Evolutionary conservation across 2,113 vertebrate species (phyloP).

Genomic region (Cyanoliseus patagonus): DNA sequence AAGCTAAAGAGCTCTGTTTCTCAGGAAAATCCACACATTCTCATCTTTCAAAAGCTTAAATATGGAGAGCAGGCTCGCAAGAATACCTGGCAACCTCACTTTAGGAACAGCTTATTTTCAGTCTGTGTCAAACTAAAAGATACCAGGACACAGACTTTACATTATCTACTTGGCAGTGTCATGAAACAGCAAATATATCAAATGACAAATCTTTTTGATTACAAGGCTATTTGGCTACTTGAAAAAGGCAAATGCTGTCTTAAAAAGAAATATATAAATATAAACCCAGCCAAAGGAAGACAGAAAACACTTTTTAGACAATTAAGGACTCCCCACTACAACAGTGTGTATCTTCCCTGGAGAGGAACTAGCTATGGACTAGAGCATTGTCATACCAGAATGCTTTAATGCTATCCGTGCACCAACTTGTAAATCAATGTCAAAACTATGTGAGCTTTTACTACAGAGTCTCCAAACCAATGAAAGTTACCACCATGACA

Average conservation of each 20-base stretch:
- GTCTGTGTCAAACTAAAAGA: background rate
- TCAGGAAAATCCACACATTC: background rate
- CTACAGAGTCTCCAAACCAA: background rate
- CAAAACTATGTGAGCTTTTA: background rate
- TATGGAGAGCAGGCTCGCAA: background rate
- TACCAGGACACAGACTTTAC: background rate
- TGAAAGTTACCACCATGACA: background rate
- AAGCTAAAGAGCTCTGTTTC: background rate
- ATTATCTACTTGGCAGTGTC: background rate
- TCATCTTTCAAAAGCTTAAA: background rate
- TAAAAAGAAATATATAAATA: background rate
- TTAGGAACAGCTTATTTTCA: background rate
- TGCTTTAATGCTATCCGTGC: fast-evolving
- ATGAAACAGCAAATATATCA: background rate
- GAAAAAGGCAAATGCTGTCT: background rate
- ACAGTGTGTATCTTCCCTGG: fast-evolving
- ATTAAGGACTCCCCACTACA: background rate
- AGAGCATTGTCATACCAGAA: background rate
- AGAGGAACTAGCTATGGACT: fast-evolving
- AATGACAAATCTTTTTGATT: background rate
- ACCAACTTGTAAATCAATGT: background rate
- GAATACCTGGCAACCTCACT: background rate
- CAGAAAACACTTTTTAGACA: background rate
- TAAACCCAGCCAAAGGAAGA: background rate
- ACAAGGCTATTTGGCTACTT: background rate